These are phyloP conservation scores for Thereva nobilitata DNA, from an alignment of 2,888 invertebrate genomes.

Conservation along the genomic window DNA sequence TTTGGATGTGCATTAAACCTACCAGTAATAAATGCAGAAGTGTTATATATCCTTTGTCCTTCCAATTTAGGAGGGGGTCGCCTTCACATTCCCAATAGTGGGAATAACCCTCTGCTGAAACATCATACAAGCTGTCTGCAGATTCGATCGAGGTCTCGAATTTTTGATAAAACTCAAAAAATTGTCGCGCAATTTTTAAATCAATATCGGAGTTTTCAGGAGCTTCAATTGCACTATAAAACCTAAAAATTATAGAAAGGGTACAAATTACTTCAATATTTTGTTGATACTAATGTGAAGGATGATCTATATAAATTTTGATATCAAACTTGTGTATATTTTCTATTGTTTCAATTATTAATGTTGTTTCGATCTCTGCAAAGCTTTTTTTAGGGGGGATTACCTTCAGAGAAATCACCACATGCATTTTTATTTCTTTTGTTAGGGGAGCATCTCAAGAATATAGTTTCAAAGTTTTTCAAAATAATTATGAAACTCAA, in stretches of 20 bases:
- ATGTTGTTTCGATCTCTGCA: too few relatives aligned
- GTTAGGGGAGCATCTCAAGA: too few relatives aligned
- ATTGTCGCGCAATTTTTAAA: conserved; percentile 57
- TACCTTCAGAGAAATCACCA: too few relatives aligned
- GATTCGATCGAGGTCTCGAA: conserved; percentile 61
- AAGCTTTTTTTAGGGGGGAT: too few relatives aligned
- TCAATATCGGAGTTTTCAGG: conserved; percentile 53
- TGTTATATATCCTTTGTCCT: conserved; percentile 69
- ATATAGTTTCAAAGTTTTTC: too few relatives aligned
- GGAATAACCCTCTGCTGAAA: conserved; percentile 67
- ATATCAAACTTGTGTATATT: too few relatives aligned
- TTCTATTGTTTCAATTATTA: too few relatives aligned
- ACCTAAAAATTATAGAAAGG: conserved; percentile 23
- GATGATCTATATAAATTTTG: too few relatives aligned
- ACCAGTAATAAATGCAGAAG: conserved; percentile 73
- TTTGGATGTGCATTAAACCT: conserved; percentile 35
- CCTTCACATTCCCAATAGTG: conserved; percentile 73
- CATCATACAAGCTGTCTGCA: conserved; percentile 67
- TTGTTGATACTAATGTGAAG: neutral
- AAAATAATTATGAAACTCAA: neutral
- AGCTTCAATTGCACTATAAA: conserved; percentile 47
- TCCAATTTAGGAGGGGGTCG: conserved; percentile 73
- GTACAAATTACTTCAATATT: conserved; percentile 5
- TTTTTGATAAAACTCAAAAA: conserved; percentile 66
- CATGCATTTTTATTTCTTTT: too few relatives aligned